Conservation (phyloP, 1,140 invertebrate species). For the Caenorhabditis inopinata region DNA sequence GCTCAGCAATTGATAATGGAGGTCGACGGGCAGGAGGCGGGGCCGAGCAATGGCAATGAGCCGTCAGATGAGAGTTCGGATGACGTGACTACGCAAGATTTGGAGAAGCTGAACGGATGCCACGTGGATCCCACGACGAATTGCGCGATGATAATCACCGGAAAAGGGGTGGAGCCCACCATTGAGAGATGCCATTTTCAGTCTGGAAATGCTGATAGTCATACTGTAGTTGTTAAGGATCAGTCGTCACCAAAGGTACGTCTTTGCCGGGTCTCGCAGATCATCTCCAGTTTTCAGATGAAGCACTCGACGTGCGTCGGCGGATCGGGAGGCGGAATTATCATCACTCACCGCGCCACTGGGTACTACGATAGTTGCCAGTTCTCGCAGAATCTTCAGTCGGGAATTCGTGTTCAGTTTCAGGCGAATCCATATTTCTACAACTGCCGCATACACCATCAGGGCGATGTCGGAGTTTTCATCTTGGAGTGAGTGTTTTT, state of each 20-base stretch:
- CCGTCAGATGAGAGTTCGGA: too few species aligned
- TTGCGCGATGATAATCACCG: neutral
- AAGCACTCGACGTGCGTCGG: neutral
- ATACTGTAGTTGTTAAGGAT: slow-evolving; percentile 29
- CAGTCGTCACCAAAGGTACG: neutral
- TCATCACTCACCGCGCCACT: neutral
- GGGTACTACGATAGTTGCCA: neutral
- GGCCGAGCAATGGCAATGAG: too few species aligned
- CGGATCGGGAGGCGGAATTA: neutral
- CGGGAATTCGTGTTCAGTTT: neutral
- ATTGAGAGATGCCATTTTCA: slow-evolving; percentile 5
- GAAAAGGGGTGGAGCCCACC: neutral
- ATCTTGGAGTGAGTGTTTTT: neutral
- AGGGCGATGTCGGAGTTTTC: neutral
- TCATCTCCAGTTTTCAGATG: neutral
- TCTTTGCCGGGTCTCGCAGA: neutral
- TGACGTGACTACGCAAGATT: neutral
- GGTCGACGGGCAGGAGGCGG: neutral
- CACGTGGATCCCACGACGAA: neutral
- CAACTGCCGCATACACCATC: neutral
- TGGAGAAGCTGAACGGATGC: neutral
- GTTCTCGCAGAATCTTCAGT: neutral
- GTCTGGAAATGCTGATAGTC: neutral
- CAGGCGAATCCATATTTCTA: neutral
- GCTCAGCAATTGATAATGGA: neutral